phyloP scores from a whole-genome alignment of 1,140 invertebrate genomes.

The Hirudo medicinalis region DNA sequence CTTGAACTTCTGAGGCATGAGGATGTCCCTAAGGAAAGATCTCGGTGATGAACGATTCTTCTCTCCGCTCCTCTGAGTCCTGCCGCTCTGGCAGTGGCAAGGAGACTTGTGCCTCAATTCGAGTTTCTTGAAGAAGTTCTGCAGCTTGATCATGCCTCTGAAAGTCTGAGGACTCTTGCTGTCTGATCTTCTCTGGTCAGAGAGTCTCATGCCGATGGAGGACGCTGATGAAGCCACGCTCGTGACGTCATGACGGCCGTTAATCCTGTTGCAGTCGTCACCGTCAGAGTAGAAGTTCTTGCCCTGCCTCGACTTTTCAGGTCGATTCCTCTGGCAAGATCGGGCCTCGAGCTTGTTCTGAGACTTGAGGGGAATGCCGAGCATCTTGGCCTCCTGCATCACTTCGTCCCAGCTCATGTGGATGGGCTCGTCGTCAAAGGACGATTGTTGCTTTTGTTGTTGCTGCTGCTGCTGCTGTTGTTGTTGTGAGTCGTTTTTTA shows the following conservation, averaged over 20 bases:
- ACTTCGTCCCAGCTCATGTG: constrained; percentile 24
- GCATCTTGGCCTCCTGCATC: constrained; percentile 20
- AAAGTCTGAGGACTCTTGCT: not conserved
- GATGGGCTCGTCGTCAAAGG: constrained; percentile 12
- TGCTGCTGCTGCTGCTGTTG: too few relatives aligned
- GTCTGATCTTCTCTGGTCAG: not conserved
- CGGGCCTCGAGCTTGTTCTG: not conserved
- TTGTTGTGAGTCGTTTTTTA: too few relatives aligned
- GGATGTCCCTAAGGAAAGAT: not conserved
- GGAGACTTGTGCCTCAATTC: not conserved
- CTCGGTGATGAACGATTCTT: too few relatives aligned
- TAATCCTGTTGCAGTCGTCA: not conserved
- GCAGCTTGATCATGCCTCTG: not conserved
- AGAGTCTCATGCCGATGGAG: not conserved
- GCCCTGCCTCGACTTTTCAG: too few relatives aligned
- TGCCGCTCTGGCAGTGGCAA: not conserved
- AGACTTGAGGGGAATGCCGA: constrained; percentile 18
- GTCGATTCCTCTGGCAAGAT: too few relatives aligned
- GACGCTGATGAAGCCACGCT: constrained; percentile 7
- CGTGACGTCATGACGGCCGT: not conserved
- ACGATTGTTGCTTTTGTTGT: not conserved
- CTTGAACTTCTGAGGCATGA: not conserved
- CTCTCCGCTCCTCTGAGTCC: not conserved
- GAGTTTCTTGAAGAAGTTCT: constrained; percentile 1
- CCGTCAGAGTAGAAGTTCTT: not conserved